Base-by-base conservation (phyloP, 2,113 vertebrate genomes). In the Cheirogaleus medius region DNA sequence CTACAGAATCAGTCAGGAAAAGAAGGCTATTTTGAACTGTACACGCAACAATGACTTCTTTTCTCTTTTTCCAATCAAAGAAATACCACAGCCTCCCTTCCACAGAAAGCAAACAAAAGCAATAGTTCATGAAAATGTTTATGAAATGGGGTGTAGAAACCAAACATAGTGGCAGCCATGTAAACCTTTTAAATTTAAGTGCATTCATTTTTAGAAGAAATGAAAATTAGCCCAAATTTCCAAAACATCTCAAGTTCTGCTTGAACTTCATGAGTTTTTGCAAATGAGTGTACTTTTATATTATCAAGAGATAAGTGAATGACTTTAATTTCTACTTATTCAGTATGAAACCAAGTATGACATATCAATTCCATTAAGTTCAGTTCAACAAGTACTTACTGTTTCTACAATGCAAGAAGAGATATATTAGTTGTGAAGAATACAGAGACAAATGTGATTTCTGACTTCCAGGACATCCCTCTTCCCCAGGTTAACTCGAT, bases 51-150 rank as follows among this genome's bases (percentile, higher is more conserved):
- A 44, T 76, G n/a, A 87, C 39, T 68, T 47, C 81, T 69, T 52
- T 69, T 93, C 64, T 34, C 37, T 86, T 87, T 97, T 76, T 90
- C 63, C 52, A 94, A 29, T 87, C 60, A 80, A 91, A 94, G 54
- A 97, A 63, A 94, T 47, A 92, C 6, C 29, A 42, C 29, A 64
- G 17, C 92, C 5, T 83, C 44, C 37, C 44, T 89, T 93, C 78
- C 78, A 15, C 13, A 56, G 49, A 71, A 91, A 95, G 44, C 52
- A 95, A 97, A 92, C 3, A 52, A 94, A 97, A 96, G 76, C 84
- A 52, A 64, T 49, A 94, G 97, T 94, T 96, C 13, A 78, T 54
- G 49, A 71, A 95, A 92, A 86, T 96, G n/a, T 95, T 91, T 97
- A 81, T 87, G 56, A 92, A 86, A 92, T 95, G 37, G 47, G 27